These are phyloP conservation scores for Erythrolamprus reginae DNA, from an alignment of 2,113 vertebrate genomes.

Conservation along the genomic window DNA sequence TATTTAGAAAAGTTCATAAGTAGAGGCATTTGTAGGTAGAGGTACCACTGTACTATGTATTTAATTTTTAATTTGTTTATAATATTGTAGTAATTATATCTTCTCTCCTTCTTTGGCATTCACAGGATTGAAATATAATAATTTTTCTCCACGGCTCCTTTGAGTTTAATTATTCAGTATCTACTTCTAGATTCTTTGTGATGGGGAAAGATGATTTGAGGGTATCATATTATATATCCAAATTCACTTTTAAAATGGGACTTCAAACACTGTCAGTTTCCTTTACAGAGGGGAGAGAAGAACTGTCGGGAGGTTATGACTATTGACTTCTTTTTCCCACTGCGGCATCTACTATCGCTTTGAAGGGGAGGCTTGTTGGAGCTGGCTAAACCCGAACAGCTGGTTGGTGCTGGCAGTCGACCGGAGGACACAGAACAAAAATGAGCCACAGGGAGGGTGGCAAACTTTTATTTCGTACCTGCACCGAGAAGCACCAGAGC, in stretches of 20 bases:
- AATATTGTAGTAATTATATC: not conserved
- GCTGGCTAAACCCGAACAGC: not conserved
- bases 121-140: not conserved
- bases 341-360: not conserved
- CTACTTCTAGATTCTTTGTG: not conserved
- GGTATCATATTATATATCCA: not conserved
- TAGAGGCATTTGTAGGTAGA: too few relatives aligned
- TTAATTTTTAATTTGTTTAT: slow-evolving; percentile 1
- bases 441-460: not conserved
- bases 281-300: not conserved
- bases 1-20: too few relatives aligned
- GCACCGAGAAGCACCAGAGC: not conserved
- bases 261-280: not conserved
- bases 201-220: not conserved
- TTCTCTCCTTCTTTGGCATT: not conserved
- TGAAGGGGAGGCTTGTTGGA: slow-evolving; percentile 4
- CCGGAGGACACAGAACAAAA: not conserved
- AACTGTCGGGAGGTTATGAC: not conserved
- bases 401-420: not conserved
- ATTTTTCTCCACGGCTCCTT: not conserved
- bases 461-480: not conserved
- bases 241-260: not conserved
- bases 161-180: slow-evolving; percentile 3
- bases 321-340: not conserved
- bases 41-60: too few relatives aligned